Conservation (phyloP, 2,113 vertebrate species). For the Gymnogyps californianus region DNA sequence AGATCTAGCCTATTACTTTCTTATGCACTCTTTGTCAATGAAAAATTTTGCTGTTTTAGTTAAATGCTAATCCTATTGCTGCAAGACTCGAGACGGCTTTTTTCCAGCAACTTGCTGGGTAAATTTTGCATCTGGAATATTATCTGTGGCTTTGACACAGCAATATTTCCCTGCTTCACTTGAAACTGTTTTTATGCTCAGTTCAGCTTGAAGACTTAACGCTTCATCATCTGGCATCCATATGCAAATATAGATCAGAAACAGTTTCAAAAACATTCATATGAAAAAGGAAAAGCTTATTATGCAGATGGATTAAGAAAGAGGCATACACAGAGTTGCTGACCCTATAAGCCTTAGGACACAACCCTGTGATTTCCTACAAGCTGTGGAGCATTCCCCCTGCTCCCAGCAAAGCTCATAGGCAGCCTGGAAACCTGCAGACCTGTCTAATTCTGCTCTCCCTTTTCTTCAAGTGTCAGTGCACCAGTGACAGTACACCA, state of each 20-base stretch:
- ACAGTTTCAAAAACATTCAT: neutral
- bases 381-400: neutral
- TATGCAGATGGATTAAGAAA: neutral
- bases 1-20: neutral
- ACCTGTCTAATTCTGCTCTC: neutral
- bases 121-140: neutral
- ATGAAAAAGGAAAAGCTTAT: neutral
- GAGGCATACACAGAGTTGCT: neutral
- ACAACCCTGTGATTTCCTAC: neutral
- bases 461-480: neutral
- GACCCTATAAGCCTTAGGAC: neutral
- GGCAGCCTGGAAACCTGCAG: neutral
- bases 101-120: neutral
- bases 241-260: neutral
- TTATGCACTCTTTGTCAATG: neutral
- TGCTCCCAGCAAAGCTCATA: neutral
- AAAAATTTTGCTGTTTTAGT: neutral
- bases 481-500: neutral
- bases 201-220: neutral
- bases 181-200: neutral
- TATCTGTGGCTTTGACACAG: neutral
- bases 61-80: neutral
- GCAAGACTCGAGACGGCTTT: neutral
- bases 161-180: constrained; percentile 4
- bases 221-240: neutral